Base-by-base conservation (phyloP, 2,113 vertebrate species). In the Hyaena hyaena region DNA sequence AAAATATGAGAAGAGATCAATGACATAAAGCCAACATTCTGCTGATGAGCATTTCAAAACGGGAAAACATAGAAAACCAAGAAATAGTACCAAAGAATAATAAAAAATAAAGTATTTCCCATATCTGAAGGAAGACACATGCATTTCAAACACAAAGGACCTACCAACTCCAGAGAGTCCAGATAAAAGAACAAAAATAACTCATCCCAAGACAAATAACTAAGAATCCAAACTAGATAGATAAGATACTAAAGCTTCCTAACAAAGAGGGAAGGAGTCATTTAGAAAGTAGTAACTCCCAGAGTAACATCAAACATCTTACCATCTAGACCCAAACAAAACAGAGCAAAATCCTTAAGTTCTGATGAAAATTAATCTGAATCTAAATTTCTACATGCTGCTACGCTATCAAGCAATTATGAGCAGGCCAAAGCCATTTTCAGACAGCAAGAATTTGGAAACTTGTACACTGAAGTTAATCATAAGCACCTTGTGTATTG, bases 391-490 rank as follows among this genome's bases (percentile, higher is more conserved):
- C 79, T 88, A 63, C 5, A 71, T 10, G 50, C 35, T 48, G 55
- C 39, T 58, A 71, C 81, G 71, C 93, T 50, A 88, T 26, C 80
- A 90, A 90, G 55, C 68, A 90, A 77, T 68, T 84, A 84, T 55
- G 28, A 84, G 50, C 7, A 84, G 31, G 80, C 24, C 2, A 95
- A 74, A 83, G 26, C 7, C 31, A 83, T 74, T 63, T 83, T 82
- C 21, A 95, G 33, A 73, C n/a, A 95, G 14, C 26, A 83, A 83
- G 35, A 87, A 93, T 28, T 90, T n/a, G 79, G 5, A 45, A 69
- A 10, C 19, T 33, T 81, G 23, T 71, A 61, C 15, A 53, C 35
- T 5, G 35, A 9, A 7, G 4, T 39, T 73, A 61, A 76, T 33
- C 33, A 50, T 53, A 85, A 77, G 26, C 66, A 77, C 9, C 26